Evolutionary conservation across 2,888 invertebrate genomes (phyloP), one percentile per base, ranked within the genome.

Genomic region (Andrena marginata): DNA sequence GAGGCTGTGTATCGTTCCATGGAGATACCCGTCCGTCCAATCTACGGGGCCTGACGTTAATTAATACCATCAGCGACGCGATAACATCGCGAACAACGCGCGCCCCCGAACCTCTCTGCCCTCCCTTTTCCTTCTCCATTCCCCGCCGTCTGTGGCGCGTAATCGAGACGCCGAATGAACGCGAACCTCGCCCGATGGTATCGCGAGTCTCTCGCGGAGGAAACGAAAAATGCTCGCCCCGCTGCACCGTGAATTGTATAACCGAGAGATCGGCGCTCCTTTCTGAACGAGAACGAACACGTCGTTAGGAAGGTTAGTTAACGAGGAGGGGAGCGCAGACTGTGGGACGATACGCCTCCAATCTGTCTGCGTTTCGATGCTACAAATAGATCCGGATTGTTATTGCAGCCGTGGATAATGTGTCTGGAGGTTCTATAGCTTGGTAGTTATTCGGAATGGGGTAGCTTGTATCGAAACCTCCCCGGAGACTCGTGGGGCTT

Each of bases 1-100:
- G 69, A 75, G 29, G 33, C 48, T 31, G 62, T 63, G 62, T 63
- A 33, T 67, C 71, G 51, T 31, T 4, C 29, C n/a, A 42, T 33
- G 29, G 59, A 69, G 56, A 42, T 26, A 16, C n/a, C n/a, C 29
- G 23, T 26, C 16, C 35, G 49, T 26, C 31, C 63, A 51, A 71
- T 62, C 16, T 31, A 7, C 62, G n/a, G n/a, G n/a, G 23, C 59
- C 80, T 51, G 48, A 60, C 48, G 72, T 76, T 82, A 82, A 82
- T 82, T 82, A 82, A 81, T 81, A 69, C 56, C 64, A 72, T 68
- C 67, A 72, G 23, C 51, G 33, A 73, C 1, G 31, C 49, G 56
- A 59, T 65, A 62, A 59, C 20, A 69, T 54, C 35, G 10, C 56
- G 23, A 26, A 65, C 65, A 48, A 70, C 49, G 62, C 51, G 13